A percentile compares a stretch with the other conserved stretches of the same genome.
phyloP scores from a whole-genome alignment of 2,113 vertebrate genomes.

The Sander vitreus region DNA sequence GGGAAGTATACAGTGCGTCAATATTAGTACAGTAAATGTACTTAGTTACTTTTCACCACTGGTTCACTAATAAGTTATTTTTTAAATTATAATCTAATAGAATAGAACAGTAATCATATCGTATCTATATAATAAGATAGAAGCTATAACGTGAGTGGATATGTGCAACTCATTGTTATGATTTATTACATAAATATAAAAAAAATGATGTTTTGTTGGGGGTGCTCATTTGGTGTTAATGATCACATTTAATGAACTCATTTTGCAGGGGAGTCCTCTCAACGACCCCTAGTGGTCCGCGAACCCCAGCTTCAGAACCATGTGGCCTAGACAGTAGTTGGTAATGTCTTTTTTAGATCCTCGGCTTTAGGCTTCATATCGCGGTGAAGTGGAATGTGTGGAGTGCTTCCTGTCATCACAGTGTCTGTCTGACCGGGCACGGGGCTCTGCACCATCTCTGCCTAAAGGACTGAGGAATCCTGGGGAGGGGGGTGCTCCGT shows the following conservation, averaged over 20 bases:
- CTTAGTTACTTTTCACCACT: neutral
- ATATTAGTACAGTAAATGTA: neutral
- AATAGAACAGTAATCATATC: neutral
- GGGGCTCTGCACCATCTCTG: slow-evolving; percentile 53
- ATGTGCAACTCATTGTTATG: neutral
- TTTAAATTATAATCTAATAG: neutral
- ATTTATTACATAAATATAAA: neutral
- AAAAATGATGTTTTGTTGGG: neutral
- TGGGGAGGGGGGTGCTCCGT: slow-evolving; percentile 56
- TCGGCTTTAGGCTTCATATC: slow-evolving; percentile 35
- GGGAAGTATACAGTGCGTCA: neutral
- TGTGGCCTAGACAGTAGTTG: slow-evolving; percentile 50
- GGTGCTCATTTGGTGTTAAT: neutral
- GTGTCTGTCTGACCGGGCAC: slow-evolving; percentile 71
- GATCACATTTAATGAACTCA: neutral
- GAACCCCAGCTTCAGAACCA: slow-evolving; percentile 21
- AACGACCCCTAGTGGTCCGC: slow-evolving; percentile 11
- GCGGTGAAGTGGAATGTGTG: slow-evolving; percentile 63
- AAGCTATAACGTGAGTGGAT: neutral
- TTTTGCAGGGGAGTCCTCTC: neutral
- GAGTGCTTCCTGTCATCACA: slow-evolving; percentile 79
- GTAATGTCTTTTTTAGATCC: slow-evolving; percentile 67
- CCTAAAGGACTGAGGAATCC: slow-evolving; percentile 42
- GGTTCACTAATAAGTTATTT: neutral
- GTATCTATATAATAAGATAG: neutral